Conservation (phyloP, 1,140 invertebrate species). For the Teleogryllus occipitalis region DNA sequence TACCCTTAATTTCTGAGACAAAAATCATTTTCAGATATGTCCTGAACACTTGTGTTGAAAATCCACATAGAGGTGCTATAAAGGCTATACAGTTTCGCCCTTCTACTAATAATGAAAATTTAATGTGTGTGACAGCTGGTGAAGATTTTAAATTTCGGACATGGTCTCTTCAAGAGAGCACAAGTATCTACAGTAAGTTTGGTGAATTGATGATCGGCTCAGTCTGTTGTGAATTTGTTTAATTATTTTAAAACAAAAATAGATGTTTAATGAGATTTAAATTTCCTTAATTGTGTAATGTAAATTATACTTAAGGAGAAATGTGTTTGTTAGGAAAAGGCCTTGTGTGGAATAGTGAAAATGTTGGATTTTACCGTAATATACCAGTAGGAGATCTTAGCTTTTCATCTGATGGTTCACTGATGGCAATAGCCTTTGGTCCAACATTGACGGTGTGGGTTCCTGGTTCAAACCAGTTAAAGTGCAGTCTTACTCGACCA, state of each 20-base stretch:
- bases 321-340: no score
- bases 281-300: no score
- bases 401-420: slow-evolving; percentile 68
- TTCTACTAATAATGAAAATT: slow-evolving; percentile 33
- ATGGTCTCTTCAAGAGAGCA: slow-evolving; percentile 52
- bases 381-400: slow-evolving; percentile 44
- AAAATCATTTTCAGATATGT: slow-evolving; percentile 44
- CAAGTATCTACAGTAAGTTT: slow-evolving; percentile 43
- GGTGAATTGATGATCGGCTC: not conserved
- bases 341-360: slow-evolving; percentile 55
- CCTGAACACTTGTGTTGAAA: slow-evolving; percentile 64
- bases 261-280: no score
- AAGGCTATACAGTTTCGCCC: slow-evolving; percentile 55
- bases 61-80: slow-evolving; percentile 58
- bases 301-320: no score
- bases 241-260: no score
- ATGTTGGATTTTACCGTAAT: slow-evolving; percentile 53
- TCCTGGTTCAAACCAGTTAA: slow-evolving; percentile 28
- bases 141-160: slow-evolving; percentile 63
- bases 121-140: slow-evolving; percentile 54
- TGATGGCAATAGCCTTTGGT: slow-evolving; percentile 62
- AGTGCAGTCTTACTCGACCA: slow-evolving; percentile 24
- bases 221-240: no score
- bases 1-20: not conserved
- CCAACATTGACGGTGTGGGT: slow-evolving; percentile 63